Evolutionary conservation across 2,888 invertebrate genomes (phyloP).

Genomic region (Epistrophella euchroma): DNA sequence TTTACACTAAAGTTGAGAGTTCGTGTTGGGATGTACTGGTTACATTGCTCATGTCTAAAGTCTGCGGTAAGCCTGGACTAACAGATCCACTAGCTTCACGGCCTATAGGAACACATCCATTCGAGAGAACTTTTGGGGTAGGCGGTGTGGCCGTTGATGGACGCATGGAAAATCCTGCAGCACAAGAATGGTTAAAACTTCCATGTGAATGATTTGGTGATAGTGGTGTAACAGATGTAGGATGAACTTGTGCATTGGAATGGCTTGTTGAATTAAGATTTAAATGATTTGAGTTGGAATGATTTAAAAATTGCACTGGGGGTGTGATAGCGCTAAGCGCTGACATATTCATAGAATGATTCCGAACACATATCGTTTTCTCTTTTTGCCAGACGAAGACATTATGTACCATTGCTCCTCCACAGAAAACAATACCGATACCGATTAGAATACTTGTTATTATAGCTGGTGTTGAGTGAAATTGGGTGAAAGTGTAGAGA

Average conservation of each 20-base stretch:
- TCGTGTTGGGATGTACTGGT: slow-evolving; percentile 88
- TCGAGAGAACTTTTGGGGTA: slow-evolving; percentile 81
- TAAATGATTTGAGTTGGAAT: slow-evolving; percentile 61
- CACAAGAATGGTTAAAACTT: slow-evolving; percentile 82
- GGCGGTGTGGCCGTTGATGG: slow-evolving; percentile 84
- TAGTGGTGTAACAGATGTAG: slow-evolving; percentile 83
- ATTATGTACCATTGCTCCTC: slow-evolving; percentile 97
- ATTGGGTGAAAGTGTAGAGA: slow-evolving; percentile 95
- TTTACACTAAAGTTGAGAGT: slow-evolving; percentile 88
- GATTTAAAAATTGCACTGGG: slow-evolving; percentile 69
- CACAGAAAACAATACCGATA: slow-evolving; percentile 95
- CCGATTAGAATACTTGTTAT: slow-evolving; percentile 95
- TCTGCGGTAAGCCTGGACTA: slow-evolving; percentile 87
- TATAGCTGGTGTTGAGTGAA: slow-evolving; percentile 95
- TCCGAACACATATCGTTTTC: slow-evolving; percentile 91
- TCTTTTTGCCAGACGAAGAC: slow-evolving; percentile 97
- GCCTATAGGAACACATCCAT: slow-evolving; percentile 76
- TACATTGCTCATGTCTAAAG: slow-evolving; percentile 86
- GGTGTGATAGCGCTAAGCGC: slow-evolving; percentile 65
- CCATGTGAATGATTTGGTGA: slow-evolving; percentile 84
- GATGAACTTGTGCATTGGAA: slow-evolving; percentile 78
- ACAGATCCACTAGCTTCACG: slow-evolving; percentile 86
- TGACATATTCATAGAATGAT: slow-evolving; percentile 77
- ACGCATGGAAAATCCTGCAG: slow-evolving; percentile 80
- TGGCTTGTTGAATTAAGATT: slow-evolving; percentile 76